phyloP scores from a whole-genome alignment of 2,113 vertebrate genomes.

The Rhinolophus ferrumequinum region DNA sequence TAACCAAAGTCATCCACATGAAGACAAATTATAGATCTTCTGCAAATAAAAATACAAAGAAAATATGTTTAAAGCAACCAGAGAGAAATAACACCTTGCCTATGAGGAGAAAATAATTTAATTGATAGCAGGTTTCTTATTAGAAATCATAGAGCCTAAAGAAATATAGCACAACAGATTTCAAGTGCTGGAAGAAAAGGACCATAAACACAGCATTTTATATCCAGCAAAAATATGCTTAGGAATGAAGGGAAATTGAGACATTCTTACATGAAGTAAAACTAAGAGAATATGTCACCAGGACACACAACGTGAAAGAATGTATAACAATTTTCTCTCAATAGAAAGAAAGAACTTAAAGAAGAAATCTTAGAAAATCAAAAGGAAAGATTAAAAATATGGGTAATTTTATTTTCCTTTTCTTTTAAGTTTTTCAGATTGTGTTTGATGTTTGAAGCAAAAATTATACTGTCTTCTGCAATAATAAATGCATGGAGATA shows the following conservation, averaged over 20 bases:
- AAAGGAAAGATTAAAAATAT: not conserved
- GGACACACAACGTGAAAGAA: not conserved
- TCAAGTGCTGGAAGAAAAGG: not conserved
- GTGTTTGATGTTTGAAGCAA: not conserved
- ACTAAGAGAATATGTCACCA: not conserved
- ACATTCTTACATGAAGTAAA: not conserved
- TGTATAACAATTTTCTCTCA: not conserved
- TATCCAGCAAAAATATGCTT: no score
- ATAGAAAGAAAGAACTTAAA: not conserved
- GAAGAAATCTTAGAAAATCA: not conserved
- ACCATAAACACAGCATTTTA: not conserved
- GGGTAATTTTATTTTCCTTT: not conserved
- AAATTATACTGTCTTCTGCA: not conserved
- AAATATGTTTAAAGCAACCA: not conserved
- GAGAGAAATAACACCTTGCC: not conserved
- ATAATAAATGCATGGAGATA: not conserved
- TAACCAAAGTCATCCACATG: not conserved
- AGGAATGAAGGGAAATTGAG: no score
- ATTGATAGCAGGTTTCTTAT: not conserved
- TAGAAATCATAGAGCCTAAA: not conserved
- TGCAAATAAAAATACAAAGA: not conserved
- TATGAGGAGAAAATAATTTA: not conserved
- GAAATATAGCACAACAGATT: not conserved
- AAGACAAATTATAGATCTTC: not conserved
- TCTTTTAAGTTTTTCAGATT: not conserved